These are phyloP conservation scores for Acropternis orthonyx DNA, from an alignment of 2,797 vertebrate genomes.

Conservation along the genomic window DNA sequence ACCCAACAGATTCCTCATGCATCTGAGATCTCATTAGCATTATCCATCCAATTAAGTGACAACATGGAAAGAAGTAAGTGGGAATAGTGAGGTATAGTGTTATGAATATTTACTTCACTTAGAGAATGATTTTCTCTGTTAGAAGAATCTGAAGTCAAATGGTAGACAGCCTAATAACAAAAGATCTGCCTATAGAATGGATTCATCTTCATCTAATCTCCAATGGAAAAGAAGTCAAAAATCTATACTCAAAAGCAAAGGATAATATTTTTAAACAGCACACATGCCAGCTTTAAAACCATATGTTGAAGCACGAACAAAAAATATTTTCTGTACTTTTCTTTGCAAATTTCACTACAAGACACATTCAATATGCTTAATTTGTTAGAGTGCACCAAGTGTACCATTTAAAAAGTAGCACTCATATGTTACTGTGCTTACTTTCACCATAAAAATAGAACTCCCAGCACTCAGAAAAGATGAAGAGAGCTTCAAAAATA, in stretches of 20 bases:
- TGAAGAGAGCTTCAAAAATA: conserved; percentile 26
- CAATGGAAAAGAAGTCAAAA: neutral
- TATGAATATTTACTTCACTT: neutral
- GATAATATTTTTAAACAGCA: neutral
- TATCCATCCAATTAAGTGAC: neutral
- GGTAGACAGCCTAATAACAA: neutral
- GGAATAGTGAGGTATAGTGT: neutral
- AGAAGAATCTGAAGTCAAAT: neutral
- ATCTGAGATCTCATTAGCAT: neutral
- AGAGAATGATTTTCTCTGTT: neutral
- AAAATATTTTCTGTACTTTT: conserved; percentile 47
- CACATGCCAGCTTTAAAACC: conserved; percentile 44
- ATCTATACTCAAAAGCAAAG: neutral
- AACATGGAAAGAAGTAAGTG: neutral
- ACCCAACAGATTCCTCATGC: neutral
- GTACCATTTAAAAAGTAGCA: conserved; percentile 29
- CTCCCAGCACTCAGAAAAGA: neutral
- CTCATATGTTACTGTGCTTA: neutral
- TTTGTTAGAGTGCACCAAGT: conserved; percentile 20
- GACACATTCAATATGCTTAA: conserved; percentile 25
- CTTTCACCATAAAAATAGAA: conserved; percentile 47
- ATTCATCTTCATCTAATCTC: neutral
- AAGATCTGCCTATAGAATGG: neutral
- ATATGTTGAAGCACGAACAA: conserved; percentile 43
- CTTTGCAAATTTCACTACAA: conserved; percentile 15